Evolutionary conservation across 1,140 invertebrate genomes (phyloP), one percentile per base, ranked within the genome.

Genomic region (Zaprionus camerounensis): DNA sequence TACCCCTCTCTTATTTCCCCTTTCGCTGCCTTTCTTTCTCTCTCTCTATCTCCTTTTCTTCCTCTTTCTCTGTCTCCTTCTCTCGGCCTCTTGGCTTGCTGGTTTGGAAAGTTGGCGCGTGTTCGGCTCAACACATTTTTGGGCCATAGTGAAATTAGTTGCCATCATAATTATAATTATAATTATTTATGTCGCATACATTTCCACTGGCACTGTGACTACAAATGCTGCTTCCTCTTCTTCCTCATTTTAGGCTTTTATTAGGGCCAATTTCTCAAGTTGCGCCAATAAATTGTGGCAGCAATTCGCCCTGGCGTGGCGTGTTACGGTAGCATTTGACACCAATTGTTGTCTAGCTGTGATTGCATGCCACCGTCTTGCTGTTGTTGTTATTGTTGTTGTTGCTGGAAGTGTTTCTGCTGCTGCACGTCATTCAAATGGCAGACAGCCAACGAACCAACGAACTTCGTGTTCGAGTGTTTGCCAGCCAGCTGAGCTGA

Each of bases 391-490:
- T 75, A 63, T 34, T 68, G 72, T 59, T 78, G 73, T 69, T 76
- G 76, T 38, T 55, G 55, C 13, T 66, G 63, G 26, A 67, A 63
- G 6, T 71, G 78, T 12, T 28, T 67, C 20, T 69, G 81, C 49
- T 59, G 84, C 78, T 83, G 84, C 84, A 88, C 77, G 84, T 85
- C 84, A 88, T 80, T 88, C 85, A 90, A 85, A 81, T 85, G 78
- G 62, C 84, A 85, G 85, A 90, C 84, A 85, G 81, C 81, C 81
- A 90, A 55, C 78, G 82, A 77, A 76, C 78, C 36, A 38, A 38
- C 36, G 79, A 82, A 81, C 78, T 85, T 90, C 82, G 85, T 88
- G 81, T 71, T 80, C 67, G 68, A 88, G 82, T 72, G 82, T 69
- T 70, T 74, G 72, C 56, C 53, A 78, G 64, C 49, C n/a, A 44